These are phyloP conservation scores for Hoplodrina ambigua DNA, from an alignment of 2,888 invertebrate genomes.

Conservation along the genomic window DNA sequence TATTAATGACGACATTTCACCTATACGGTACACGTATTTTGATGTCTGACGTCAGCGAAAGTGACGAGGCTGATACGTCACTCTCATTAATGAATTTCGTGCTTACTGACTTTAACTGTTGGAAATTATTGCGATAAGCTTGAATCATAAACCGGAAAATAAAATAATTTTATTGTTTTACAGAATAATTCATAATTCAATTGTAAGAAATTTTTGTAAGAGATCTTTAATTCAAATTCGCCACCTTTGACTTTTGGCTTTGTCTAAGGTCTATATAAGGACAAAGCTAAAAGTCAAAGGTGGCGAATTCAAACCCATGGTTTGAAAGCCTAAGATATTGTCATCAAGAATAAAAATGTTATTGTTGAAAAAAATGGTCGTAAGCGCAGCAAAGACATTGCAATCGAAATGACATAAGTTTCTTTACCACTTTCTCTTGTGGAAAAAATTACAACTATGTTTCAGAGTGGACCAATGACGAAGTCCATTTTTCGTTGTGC, in stretches of 20 bases:
- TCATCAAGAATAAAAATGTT: no score
- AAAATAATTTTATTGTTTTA: neutral
- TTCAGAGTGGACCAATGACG: neutral
- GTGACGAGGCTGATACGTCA: conserved; percentile 40
- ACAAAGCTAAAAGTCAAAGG: no score
- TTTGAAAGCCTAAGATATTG: neutral
- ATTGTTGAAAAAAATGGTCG: no score
- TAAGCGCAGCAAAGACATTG: no score
- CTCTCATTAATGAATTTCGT: conserved; percentile 21
- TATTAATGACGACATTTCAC: conserved; percentile 32
- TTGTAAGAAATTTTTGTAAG: neutral
- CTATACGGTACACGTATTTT: conserved; percentile 11
- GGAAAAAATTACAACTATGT: neutral
- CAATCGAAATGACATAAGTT: neutral
- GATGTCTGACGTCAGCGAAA: conserved; percentile 36
- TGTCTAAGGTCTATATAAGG: neutral
- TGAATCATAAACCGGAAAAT: conserved; percentile 10
- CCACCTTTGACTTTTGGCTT: neutral
- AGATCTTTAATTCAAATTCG: neutral
- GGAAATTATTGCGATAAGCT: conserved; percentile 17
- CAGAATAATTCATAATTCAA: neutral
- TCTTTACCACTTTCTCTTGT: neutral
- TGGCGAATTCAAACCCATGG: no score
- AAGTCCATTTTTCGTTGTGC: neutral
- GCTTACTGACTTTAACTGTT: conserved; percentile 33